These are phyloP conservation scores for Eugnorisma glareosa DNA, from an alignment of 2,888 invertebrate species.

Conservation along the genomic window DNA sequence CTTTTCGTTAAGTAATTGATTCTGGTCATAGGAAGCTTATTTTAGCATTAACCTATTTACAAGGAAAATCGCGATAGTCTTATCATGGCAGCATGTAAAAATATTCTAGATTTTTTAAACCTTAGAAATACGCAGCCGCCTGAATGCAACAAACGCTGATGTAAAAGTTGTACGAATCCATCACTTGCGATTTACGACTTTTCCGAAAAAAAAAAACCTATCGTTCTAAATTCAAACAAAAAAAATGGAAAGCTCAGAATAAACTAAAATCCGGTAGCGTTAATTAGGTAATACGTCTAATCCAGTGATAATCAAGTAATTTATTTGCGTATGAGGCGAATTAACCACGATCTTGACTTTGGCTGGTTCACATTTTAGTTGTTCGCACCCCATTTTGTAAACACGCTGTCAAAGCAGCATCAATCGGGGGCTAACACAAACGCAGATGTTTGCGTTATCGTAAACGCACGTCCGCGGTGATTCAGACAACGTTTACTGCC, in stretches of 20 bases:
- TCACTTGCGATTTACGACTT: conserved; percentile 38
- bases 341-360: conserved; percentile 62
- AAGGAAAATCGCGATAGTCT: background rate
- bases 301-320: conserved; percentile 42
- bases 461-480: conserved; percentile 73
- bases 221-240: conserved; percentile 26
- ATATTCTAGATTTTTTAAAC: background rate
- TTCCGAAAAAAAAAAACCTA: conserved; percentile 17
- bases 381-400: conserved; percentile 74
- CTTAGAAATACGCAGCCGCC: background rate
- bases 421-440: conserved; percentile 75
- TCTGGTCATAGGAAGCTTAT: conserved; percentile 1
- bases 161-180: conserved; percentile 37
- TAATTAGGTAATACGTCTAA: conserved; percentile 19
- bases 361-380: conserved; percentile 71
- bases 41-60: conserved; percentile 9
- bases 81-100: background rate
- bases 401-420: conserved; percentile 80
- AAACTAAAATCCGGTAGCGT: conserved; percentile 10
- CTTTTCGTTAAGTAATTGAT: conserved; percentile 5
- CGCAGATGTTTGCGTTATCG: conserved; percentile 76
- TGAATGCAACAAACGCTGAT: conserved; percentile 6
- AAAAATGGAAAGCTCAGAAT: conserved; percentile 10
- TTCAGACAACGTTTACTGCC: conserved; percentile 70
- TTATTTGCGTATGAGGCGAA: conserved; percentile 41